Percentiles rank a stretch among this genome's conserved stretches.
Conservation (phyloP, 2,113 vertebrate species). For the Solenodon paradoxus region DNA sequence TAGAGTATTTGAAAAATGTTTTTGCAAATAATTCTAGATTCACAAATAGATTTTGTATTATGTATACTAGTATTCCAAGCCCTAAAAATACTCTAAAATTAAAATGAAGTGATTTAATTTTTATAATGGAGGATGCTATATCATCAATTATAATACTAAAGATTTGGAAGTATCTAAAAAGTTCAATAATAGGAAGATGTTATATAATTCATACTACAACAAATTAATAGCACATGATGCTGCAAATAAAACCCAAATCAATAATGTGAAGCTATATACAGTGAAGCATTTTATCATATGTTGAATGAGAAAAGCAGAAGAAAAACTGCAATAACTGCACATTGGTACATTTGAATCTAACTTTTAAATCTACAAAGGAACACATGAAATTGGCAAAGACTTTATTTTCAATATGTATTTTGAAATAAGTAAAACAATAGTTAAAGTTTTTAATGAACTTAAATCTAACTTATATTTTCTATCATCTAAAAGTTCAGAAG, state of each 20-base stretch:
- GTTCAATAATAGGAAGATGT: neutral
- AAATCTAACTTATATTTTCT: neutral
- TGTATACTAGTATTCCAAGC: neutral
- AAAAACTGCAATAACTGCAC: neutral
- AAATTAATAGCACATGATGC: neutral
- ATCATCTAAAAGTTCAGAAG: neutral
- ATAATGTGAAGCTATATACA: neutral
- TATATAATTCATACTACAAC: neutral
- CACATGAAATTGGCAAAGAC: neutral
- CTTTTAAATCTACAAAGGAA: neutral
- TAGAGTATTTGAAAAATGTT: too few relatives aligned
- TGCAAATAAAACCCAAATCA: neutral
- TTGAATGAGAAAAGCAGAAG: neutral
- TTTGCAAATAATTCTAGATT: neutral
- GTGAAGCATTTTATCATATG: neutral
- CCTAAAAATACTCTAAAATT: too few relatives aligned
- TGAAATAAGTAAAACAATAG: neutral
- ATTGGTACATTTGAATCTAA: neutral
- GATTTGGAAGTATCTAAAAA: neutral
- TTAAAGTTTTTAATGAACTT: neutral
- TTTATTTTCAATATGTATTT: neutral
- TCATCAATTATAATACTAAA: neutral
- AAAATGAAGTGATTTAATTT: neutral
- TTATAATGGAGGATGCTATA: neutral
- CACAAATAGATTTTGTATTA: neutral